Evolutionary conservation across 2,797 vertebrate genomes (phyloP), one percentile per base, ranked within the genome.

Genomic region (Sebastes oblongus): DNA sequence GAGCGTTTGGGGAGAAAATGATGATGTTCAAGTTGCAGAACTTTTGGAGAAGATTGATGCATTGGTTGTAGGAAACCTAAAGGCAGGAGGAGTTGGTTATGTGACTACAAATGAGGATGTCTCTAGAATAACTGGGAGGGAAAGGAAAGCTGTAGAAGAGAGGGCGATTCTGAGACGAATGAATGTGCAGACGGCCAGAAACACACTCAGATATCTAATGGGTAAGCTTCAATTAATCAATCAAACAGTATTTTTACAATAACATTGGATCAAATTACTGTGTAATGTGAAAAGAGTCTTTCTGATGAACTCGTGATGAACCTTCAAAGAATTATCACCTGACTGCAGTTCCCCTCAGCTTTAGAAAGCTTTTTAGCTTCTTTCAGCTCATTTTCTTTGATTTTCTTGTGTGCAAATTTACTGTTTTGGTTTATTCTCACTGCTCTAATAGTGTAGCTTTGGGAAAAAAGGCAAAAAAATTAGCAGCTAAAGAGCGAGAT

Each of bases 31-130:
- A 34, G 82, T 86, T 66, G 36, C 16, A n/a, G 74, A 80, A 20
- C 86, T 91, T 32, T 71, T 84, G 20, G 56, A 76, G 58, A 91
- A 83, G 60, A 82, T 89, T 8, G 54, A 87, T 32, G 60, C 8
- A 1, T 42, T 90, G 75, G 72, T 81, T 29, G 72, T 22, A 30
- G 62, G n/a, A 42, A 81, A 86, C 22, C 24, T 39, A 22, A 55
- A 66, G 27, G 42, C 10, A 30, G 75, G 73, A 55, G 76, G 71
- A 64, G 59, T 22, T 20, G 82, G 80, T 69, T 84, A 72, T 69
- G 59, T 86, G 66, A 55, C 60, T 13, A 7, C 5, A 9, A 58
- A 52, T 9, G 72, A 88, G 13, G 30, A 77, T 22, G 11, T 84
- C 13, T 72, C 3, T 0, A 67, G 46, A 61, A 72, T 81, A 50